Evolutionary conservation across 2,888 invertebrate species (phyloP).

Genomic region (Melolontha melolontha): DNA sequence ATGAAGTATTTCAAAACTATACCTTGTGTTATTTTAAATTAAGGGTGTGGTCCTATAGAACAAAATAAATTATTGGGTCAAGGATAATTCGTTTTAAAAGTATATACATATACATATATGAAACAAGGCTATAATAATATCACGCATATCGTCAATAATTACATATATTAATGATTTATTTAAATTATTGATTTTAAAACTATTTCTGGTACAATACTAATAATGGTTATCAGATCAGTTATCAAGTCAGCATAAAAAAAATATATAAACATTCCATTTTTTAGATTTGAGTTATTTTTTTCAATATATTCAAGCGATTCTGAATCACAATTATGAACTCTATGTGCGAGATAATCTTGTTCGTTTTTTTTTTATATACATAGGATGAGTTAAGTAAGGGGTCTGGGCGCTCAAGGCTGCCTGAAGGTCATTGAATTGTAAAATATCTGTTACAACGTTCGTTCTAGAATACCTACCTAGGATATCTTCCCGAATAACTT

Average conservation of each 20-base stretch:
- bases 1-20: too few relatives aligned
- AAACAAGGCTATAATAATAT: constrained; percentile 12
- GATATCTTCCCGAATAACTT: not conserved
- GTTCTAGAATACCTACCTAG: constrained; percentile 2
- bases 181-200: not conserved
- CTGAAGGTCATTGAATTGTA: constrained; percentile 34
- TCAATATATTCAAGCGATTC: not conserved
- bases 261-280: too few relatives aligned
- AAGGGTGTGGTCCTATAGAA: constrained; percentile 17
- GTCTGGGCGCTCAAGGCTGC: constrained; percentile 29
- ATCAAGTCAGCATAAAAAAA: too few relatives aligned
- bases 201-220: too few relatives aligned
- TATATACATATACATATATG: not conserved
- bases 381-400: constrained; percentile 7
- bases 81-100: constrained; percentile 7
- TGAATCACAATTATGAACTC: not conserved
- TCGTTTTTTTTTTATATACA: constrained; percentile 2
- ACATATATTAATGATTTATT: not conserved
- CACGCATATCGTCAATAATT: not conserved
- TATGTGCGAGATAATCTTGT: constrained; percentile 16
- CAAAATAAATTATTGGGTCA: constrained; percentile 18
- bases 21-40: not conserved
- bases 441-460: constrained; percentile 25
- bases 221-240: too few relatives aligned
- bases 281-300: not conserved